phyloP scores from a whole-genome alignment of 2,888 invertebrate species.

The Tipula helvola region DNA sequence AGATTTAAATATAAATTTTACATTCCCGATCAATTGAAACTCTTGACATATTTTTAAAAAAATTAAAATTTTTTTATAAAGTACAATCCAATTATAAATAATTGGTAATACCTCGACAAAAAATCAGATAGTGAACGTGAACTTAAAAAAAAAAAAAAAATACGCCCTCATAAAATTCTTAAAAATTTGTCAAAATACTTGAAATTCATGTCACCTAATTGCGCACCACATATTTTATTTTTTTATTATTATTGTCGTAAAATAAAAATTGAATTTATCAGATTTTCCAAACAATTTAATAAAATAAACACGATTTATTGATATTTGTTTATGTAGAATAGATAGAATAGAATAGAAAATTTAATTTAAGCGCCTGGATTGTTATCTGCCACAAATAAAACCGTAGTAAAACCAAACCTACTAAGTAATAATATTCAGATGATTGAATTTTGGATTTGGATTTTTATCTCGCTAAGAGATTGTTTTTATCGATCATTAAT shows the following conservation, averaged over 20 bases:
- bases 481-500: not conserved
- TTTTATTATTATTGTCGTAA: not conserved
- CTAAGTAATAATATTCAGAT: not conserved
- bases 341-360: not conserved
- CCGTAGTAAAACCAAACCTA: not conserved
- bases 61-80: not conserved
- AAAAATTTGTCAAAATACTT: not conserved
- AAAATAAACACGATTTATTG: not conserved
- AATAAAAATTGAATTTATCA: not conserved
- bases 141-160: not conserved
- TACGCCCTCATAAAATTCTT: not conserved
- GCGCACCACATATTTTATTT: not conserved
- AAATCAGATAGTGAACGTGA: not conserved
- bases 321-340: not conserved
- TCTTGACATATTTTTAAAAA: not conserved
- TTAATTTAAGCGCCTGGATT: not conserved
- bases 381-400: not conserved
- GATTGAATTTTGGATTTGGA: not conserved
- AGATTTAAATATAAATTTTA: no score
- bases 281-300: not conserved
- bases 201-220: not conserved
- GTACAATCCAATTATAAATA: not conserved
- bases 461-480: not conserved
- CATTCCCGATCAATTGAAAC: no score
- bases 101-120: not conserved